Base-by-base conservation (phyloP, 2,888 invertebrate species). In the Acrobasis suavella region DNA sequence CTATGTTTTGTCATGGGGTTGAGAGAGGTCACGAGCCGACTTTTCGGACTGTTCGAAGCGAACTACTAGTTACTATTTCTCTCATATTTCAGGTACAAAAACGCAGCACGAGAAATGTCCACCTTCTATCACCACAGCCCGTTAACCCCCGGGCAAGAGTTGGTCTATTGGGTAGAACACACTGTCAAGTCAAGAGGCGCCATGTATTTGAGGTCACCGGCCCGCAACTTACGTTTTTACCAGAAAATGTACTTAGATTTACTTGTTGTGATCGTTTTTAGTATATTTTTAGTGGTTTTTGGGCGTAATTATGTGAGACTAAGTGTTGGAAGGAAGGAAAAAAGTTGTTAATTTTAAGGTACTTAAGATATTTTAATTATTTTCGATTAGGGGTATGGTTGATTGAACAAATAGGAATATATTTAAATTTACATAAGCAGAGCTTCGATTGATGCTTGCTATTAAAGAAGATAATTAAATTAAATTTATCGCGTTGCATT, bases 131-230 rank as follows among this genome's bases (percentile, higher is more conserved):
- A 82, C 64, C 71, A 82, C 63, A 88, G 94, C 5, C 93, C 93
- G 0, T 77, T 93, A 63, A 82, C 92, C 9, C 93, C 95, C 0
- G 80, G 94, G 58, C 92, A 93, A 15, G 93, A 93, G 16, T 92
- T 95, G 37, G 85, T 94, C n/a, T 95, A 94, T 85, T 95, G 95
- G 95, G 92, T 94, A 32, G 94, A 95, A 75, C 94, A 95, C 78
- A 94, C 95, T 0, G 92, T 92, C 0, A 83, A 89, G 63, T 93
- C 94, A 0, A 81, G 87, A 14, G 94, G 95, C 0, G 93, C 93
- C 1, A 86, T 85, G 6, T 87, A 94, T 73, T 74, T 92, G 2
- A 76, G 82, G 42, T 83, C 84, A 0, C 80, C 81, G 1, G 82
- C 83, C 0, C 65, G 76, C 0, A 54, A 62, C 16, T 49, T 80